phyloP scores from a whole-genome alignment of 2,113 vertebrate species.

The Taurulus bubalis region DNA sequence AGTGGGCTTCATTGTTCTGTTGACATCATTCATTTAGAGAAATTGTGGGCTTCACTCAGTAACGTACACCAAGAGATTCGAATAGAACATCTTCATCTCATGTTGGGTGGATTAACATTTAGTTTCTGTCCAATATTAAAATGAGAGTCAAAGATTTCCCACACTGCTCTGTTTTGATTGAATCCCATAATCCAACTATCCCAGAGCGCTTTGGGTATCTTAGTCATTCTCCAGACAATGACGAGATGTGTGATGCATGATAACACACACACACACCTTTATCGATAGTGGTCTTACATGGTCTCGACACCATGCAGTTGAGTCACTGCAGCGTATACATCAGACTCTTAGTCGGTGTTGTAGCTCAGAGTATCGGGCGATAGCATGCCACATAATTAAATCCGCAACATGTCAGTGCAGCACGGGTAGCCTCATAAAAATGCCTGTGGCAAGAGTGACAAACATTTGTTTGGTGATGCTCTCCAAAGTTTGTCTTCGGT shows the following conservation, averaged over 20 bases:
- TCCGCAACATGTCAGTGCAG: slow-evolving; percentile 73
- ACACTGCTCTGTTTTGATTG: slow-evolving; percentile 1
- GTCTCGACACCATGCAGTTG: slow-evolving; percentile 39
- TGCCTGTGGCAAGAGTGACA: slow-evolving; percentile 62
- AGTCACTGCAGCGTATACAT: slow-evolving; percentile 60
- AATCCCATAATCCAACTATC: background rate
- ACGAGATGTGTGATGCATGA: slow-evolving; percentile 30
- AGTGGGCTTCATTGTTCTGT: slow-evolving; percentile 67
- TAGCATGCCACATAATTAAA: slow-evolving; percentile 50
- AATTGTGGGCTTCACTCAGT: slow-evolving; percentile 7
- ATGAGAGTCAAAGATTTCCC: background rate
- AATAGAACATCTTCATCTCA: background rate
- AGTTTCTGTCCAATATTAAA: background rate
- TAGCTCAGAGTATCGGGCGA: slow-evolving; percentile 61
- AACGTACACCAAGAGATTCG: background rate
- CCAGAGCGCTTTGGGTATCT: slow-evolving; percentile 13
- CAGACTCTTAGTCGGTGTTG: slow-evolving; percentile 19
- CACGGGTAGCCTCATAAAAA: slow-evolving; percentile 63
- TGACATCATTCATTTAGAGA: slow-evolving; percentile 24
- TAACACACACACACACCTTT: slow-evolving; percentile 47
- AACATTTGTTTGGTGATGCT: slow-evolving; percentile 45
- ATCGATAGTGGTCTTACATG: slow-evolving; percentile 19
- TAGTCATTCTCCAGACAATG: slow-evolving; percentile 62
- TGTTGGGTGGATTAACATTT: background rate
- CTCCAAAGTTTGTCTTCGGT: slow-evolving; percentile 27